Base-by-base conservation (phyloP, 2,797 vertebrate genomes). In the Poecilia velifera region DNA sequence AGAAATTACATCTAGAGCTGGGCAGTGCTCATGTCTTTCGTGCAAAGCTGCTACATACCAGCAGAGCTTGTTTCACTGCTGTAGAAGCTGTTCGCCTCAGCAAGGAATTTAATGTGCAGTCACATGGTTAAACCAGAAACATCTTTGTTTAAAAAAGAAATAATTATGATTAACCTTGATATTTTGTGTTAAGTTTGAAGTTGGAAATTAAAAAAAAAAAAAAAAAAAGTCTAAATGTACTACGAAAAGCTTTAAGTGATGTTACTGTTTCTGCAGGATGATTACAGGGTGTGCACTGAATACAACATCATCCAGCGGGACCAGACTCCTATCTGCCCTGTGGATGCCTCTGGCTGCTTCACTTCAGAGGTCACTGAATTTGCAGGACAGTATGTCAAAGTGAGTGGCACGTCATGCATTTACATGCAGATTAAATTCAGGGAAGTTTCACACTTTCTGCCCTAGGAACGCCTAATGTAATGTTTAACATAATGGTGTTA, bases 381-480 rank as follows among this genome's bases (percentile, higher is more conserved):
- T 81, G 93, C 87, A 39, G 98, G 98, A 89, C 98, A 98, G 85
- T 98, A 99, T 76, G 98, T 99, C 92, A 99, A 99, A 98, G 98
- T 99, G 86, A 88, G 96, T 96, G 91, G 90, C 90, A 88, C 85
- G 53, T 82, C 81, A 86, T 74, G 78, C 74, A 84, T 89, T 86
- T 89, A 85, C 86, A 89, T 83, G 78, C 31, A 76, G 80, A 89
- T 91, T 86, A 80, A 73, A 57, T 89, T 81, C 78, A 76, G 68
- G 79, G 59, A 84, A 71, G 86, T 85, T 72, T 81, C 74, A 76
- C 3, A 78, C 73, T 87, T 85, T 74, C 31, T 10, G 8, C 47
- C 77, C 4, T 73, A 76, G 28, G 36, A 66, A 12, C 36, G 22
- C 7, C 36, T 68, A 22, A 66, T 66, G 9, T 6, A 70, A 13